These are phyloP conservation scores for Masnerella sp. DNA, from an alignment of 2,888 invertebrate species.

Conservation along the genomic window DNA sequence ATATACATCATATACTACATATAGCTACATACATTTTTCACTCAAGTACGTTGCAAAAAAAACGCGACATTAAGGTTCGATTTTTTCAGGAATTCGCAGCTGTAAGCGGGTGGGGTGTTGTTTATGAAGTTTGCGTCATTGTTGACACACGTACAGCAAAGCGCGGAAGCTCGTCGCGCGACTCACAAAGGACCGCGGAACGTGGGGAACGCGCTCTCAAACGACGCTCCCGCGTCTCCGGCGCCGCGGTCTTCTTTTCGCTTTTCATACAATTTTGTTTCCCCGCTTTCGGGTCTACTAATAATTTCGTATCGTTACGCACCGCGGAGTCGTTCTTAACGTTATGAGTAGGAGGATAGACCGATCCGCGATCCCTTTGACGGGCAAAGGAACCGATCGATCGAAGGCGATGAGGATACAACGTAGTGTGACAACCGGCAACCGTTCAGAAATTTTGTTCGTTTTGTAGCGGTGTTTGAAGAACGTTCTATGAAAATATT, in stretches of 20 bases:
- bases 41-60: too few relatives aligned
- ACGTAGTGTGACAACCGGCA: conserved; percentile 31
- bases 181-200: conserved; percentile 63
- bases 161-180: conserved; percentile 53
- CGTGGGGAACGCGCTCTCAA: conserved; percentile 25
- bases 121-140: conserved; percentile 49
- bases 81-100: conserved; percentile 16
- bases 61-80: too few relatives aligned
- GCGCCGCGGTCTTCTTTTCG: conserved; percentile 21
- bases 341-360: conserved; percentile 55
- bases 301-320: conserved; percentile 48
- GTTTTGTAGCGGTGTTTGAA: conserved; percentile 4
- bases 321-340: conserved; percentile 47
- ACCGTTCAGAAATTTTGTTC: conserved; percentile 27
- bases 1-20: too few relatives aligned
- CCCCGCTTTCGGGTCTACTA: conserved; percentile 15
- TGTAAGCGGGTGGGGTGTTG: conserved; percentile 2
- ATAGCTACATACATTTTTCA: too few relatives aligned
- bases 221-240: conserved; percentile 11
- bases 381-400: conserved; percentile 48
- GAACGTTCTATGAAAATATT: not conserved
- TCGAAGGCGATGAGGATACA: conserved; percentile 48
- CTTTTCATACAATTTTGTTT: conserved; percentile 14
- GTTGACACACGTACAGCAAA: conserved; percentile 40
- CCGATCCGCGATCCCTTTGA: conserved; percentile 47